Base-by-base conservation (phyloP, 2,797 vertebrate genomes). In the Apogon hyalosoma region DNA sequence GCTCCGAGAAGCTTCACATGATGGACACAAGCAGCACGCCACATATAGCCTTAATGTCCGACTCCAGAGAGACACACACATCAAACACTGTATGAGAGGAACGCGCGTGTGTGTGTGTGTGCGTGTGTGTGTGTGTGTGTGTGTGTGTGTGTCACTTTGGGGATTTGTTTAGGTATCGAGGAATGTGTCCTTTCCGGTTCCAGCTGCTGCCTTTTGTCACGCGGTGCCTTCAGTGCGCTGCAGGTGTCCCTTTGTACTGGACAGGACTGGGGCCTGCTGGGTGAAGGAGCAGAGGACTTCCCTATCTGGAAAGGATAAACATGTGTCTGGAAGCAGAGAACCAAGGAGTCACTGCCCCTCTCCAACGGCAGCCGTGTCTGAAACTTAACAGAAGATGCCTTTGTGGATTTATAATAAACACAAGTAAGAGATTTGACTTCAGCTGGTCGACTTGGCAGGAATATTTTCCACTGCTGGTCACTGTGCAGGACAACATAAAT, bases 1-100 rank as follows among this genome's bases (percentile, higher is more conserved):
- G 86, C 49, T 79, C 72, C 0, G 93, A 94, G 63, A 92, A 92
- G 75, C 76, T 90, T 36, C 66, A 42, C 56, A 91, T 93, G 84
- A 84, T 91, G 69, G 86, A 83, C 54, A 48, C 76, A 47, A 41
- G 63, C 4, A 24, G 21, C 21, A 24, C 21, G 14, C 41, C 1
- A 10, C 58, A 55, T 21, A 47, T 83, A 14, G 8, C 47, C 7
- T 28, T 28, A 21, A 47, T 54, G 0, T 4, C 41, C 11, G 76
- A 84, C 31, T 40, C 80, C 1, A 15, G 92, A 36, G 52, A 62
- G 4, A 55, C 63, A 1, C 77, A 73, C 51, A 84, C 77, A 28
- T 3, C 40, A 2, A 46, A 90, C 39, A 36, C 73, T 28, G 92
- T 93, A 21, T 93, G 87, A 93, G 60, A 50, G 49, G 57, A 16